phyloP scores from a whole-genome alignment of 2,797 vertebrate species.

The Aselliscus stoliczkanus region DNA sequence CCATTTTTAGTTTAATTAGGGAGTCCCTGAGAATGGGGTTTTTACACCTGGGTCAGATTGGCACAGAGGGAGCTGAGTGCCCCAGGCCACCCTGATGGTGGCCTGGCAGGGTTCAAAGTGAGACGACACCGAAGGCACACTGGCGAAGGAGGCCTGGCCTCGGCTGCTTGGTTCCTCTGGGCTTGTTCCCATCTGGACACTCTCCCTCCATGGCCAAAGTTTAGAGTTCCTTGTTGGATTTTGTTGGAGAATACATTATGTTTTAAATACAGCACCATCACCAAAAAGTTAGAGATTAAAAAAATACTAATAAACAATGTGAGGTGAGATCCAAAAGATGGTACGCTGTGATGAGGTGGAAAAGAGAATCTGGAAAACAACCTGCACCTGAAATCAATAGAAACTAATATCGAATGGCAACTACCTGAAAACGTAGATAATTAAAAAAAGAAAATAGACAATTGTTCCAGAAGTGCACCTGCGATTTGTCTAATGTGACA shows the following conservation, averaged over 20 bases:
- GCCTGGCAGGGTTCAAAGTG: background rate
- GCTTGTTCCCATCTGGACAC: background rate
- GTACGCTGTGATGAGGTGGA: background rate
- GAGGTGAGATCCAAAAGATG: background rate
- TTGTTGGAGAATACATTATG: background rate
- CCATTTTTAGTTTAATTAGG: background rate
- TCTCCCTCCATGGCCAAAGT: background rate
- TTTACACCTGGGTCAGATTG: background rate
- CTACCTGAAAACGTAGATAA: too few species aligned
- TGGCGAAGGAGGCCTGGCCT: background rate
- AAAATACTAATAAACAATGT: background rate
- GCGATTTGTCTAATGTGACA: rapidly evolving
- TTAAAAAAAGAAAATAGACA: too few species aligned
- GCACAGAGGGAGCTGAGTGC: background rate
- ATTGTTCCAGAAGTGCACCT: rapidly evolving
- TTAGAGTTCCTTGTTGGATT: background rate
- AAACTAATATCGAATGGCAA: too few species aligned
- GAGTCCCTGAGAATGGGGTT: background rate
- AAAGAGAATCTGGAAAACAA: background rate
- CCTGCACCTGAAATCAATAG: background rate
- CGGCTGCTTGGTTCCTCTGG: rapidly evolving
- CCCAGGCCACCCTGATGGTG: background rate
- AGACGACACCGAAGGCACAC: background rate
- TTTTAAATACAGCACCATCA: background rate
- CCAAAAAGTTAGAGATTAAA: background rate